Evolutionary conservation across 2,888 invertebrate genomes (phyloP).

Genomic region (Margaritifera margaritifera): DNA sequence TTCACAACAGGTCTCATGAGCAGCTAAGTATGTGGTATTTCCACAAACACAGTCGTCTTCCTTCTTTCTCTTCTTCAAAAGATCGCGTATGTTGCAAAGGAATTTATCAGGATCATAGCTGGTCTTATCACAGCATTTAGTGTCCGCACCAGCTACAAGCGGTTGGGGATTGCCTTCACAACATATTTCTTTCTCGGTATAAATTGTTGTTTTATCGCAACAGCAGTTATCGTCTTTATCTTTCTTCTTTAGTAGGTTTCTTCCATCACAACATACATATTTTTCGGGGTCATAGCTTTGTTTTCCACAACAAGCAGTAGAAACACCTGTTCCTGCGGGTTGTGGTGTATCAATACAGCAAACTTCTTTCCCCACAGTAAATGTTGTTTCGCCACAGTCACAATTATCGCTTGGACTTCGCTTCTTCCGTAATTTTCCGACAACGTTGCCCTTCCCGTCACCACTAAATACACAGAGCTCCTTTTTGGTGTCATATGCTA

Average conservation of each 20-base stretch:
- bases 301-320: slow-evolving; percentile 23
- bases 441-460: too few relatives aligned
- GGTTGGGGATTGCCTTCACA: slow-evolving; percentile 24
- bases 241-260: slow-evolving; percentile 12
- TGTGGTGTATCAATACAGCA: slow-evolving; percentile 29
- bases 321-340: slow-evolving; percentile 7
- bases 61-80: slow-evolving; percentile 21
- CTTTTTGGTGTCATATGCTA: too few relatives aligned
- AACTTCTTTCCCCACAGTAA: slow-evolving; percentile 24
- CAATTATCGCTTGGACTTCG: slow-evolving; percentile 23
- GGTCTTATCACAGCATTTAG: slow-evolving; percentile 24
- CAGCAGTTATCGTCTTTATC: slow-evolving; percentile 20
- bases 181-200: slow-evolving; percentile 20
- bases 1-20: slow-evolving; percentile 22
- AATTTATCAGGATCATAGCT: slow-evolving; percentile 21
- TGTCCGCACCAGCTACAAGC: slow-evolving; percentile 16
- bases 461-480: too few relatives aligned
- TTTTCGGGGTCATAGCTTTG: slow-evolving; percentile 20
- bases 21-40: slow-evolving; percentile 24
- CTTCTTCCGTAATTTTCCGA: too few relatives aligned
- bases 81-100: slow-evolving; percentile 21
- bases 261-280: slow-evolving; percentile 22
- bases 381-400: slow-evolving; percentile 24
- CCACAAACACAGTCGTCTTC: slow-evolving; percentile 27
- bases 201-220: slow-evolving; percentile 22